These are phyloP conservation scores for Pachydiplax longipennis DNA, from an alignment of 2,888 invertebrate genomes.

Conservation along the genomic window DNA sequence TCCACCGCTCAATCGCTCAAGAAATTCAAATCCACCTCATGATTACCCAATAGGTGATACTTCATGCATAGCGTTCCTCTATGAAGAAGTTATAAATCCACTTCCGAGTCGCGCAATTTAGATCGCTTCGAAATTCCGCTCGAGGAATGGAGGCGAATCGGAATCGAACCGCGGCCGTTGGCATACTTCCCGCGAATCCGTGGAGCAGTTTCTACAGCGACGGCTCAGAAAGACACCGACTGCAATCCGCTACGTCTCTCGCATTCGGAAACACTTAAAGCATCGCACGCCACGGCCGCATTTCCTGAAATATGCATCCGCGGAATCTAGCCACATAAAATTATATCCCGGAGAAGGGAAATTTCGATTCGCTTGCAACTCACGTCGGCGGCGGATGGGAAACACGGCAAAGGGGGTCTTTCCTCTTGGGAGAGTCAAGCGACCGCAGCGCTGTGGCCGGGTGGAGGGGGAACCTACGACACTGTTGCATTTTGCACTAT, in stretches of 20 bases:
- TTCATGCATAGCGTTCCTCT: too few relatives aligned
- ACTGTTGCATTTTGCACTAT: constrained; percentile 44
- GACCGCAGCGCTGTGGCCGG: constrained; percentile 30
- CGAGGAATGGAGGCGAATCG: not conserved
- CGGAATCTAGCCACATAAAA: constrained; percentile 27
- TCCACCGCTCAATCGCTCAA: too few relatives aligned
- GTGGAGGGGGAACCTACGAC: constrained; percentile 5
- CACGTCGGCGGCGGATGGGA: constrained; percentile 14
- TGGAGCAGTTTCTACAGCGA: not conserved
- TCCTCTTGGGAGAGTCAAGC: constrained; percentile 1
- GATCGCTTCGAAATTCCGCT: not conserved
- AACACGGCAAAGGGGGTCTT: not conserved
- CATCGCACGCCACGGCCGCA: not conserved
- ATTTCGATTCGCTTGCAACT: constrained; percentile 28
- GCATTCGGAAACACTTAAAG: constrained; percentile 36
- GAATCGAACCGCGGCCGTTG: not conserved
- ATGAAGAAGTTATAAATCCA: too few relatives aligned
- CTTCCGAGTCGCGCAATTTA: too few relatives aligned
- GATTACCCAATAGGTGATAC: too few relatives aligned
- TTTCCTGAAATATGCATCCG: constrained; percentile 35
- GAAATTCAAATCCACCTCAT: too few relatives aligned
- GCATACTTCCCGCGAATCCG: not conserved
- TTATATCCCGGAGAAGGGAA: constrained; percentile 18
- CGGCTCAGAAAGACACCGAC: not conserved
- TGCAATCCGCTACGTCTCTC: not conserved